These are phyloP conservation scores for Bovichtus diacanthus DNA, from an alignment of 2,797 vertebrate species.

Conservation along the genomic window DNA sequence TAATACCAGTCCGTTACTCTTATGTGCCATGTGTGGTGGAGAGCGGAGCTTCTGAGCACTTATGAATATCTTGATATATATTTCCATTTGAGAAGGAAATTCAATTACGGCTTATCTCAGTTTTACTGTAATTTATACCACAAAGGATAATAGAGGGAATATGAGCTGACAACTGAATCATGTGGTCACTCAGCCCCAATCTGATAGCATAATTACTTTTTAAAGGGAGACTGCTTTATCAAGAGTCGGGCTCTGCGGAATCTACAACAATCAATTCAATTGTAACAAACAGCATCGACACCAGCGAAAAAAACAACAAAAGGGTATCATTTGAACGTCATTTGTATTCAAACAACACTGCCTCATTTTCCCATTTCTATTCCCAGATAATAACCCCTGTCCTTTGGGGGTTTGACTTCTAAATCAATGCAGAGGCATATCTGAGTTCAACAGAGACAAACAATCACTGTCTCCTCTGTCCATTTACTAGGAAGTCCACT, in stretches of 20 bases:
- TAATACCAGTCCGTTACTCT: conserved; percentile 31
- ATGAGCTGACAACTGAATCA: conserved; percentile 56
- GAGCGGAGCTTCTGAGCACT: conserved; percentile 51
- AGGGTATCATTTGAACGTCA: conserved; percentile 8
- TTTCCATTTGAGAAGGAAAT: conserved; percentile 72
- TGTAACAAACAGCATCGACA: conserved; percentile 25
- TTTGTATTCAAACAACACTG: conserved; percentile 53
- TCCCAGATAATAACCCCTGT: conserved; percentile 41
- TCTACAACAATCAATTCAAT: conserved; percentile 21
- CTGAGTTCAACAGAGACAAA: conserved; percentile 49
- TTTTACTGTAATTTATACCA: conserved; percentile 73
- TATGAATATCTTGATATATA: conserved; percentile 56
- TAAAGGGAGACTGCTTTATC: conserved; percentile 33
- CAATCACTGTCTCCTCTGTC: conserved; percentile 39
- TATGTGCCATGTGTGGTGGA: conserved; percentile 30
- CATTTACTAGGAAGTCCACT: conserved; percentile 50
- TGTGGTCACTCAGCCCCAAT: conserved; percentile 59
- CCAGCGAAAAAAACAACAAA: conserved; percentile 25
- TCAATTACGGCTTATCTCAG: conserved; percentile 76
- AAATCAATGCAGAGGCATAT: conserved; percentile 46
- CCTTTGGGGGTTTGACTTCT: conserved; percentile 29
- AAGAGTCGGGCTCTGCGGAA: conserved; percentile 16
- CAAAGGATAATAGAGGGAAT: conserved; percentile 62
- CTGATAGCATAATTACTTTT: conserved; percentile 65
- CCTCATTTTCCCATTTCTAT: conserved; percentile 31